Base-by-base conservation (phyloP, 2,113 vertebrate genomes). In the Planiliza haematocheilus region DNA sequence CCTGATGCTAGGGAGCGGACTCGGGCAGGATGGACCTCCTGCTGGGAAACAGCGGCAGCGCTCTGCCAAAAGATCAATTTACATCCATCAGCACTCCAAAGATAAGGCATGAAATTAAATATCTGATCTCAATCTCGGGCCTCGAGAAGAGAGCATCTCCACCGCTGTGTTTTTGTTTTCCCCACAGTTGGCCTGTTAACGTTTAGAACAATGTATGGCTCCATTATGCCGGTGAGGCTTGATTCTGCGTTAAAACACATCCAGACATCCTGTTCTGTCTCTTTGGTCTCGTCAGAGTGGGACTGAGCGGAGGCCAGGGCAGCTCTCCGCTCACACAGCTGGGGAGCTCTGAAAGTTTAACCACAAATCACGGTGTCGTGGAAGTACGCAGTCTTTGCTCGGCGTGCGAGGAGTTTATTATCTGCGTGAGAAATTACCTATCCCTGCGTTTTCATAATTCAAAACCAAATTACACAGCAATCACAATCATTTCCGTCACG, bases 1-100 rank as follows among this genome's bases (percentile, higher is more conserved):
- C 70, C 89, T 78, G 85, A 87, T 85, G 87, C 85, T 87, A 75
- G 74, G 10, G 70, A 81, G 78, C 4, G 5, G 62, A 71, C 75
- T 67, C 72, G 55, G 68, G 71, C 74, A 80, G 77, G 82, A 89
- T 68, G 80, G 84, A 70, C 80, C 77, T 71, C 88, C 87, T 81
- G 73, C 12, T 67, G 88, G 83, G 82, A 85, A 30, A 36, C 76
- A 72, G 76, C 71, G 21, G 81, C 74, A 66, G 43, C 69, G 48
- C 69, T 73, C 75, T 72, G 82, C 85, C 88, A 89, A 60, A 63
- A 79, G 84, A 87, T 88, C 85, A 72, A 56, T 72, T 82, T 81
- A 70, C 79, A 85, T 82, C 82, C 79, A 70, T 77, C 82, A 76
- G 76, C 20, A 49, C 71, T 60, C 64, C 70, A 64, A 42, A 77